Evolutionary conservation across 2,797 vertebrate species (phyloP).

Genomic region (Argentina silus): DNA sequence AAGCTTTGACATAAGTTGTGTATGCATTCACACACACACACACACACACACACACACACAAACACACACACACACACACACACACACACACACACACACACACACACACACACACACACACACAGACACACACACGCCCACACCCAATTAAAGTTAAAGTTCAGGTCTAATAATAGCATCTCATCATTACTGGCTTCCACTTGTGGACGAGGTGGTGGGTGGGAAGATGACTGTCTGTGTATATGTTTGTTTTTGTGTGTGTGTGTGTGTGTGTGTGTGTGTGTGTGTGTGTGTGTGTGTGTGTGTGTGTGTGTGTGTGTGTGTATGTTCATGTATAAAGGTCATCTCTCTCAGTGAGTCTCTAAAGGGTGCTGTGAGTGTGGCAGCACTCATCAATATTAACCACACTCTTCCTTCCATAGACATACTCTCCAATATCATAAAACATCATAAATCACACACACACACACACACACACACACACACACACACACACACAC

Average conservation of each 20-base stretch:
- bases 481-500: constrained; percentile 32
- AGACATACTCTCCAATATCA: constrained; percentile 31
- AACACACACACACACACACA: constrained; percentile 2
- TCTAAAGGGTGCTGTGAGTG: constrained; percentile 53
- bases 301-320: constrained; percentile 24
- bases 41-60: neutral
- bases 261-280: neutral
- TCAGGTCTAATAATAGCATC: constrained; percentile 40
- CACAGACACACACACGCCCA: constrained; percentile 9
- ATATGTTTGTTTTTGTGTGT: neutral
- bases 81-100: neutral
- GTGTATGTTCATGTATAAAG: constrained; percentile 54
- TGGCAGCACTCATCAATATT: constrained; percentile 78
- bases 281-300: constrained; percentile 14
- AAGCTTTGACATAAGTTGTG: constrained; percentile 12
- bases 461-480: constrained; percentile 30
- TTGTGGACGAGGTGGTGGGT: neutral
- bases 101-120: too few species aligned
- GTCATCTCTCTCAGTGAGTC: constrained; percentile 71
- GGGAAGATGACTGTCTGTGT: neutral
- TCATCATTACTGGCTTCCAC: constrained; percentile 13
- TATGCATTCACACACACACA: constrained; percentile 16
- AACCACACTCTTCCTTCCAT: constrained; percentile 77
- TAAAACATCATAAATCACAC: constrained; percentile 65
- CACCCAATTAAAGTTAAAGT: constrained; percentile 24